These are phyloP conservation scores for Bos javanicus DNA, from an alignment of 2,113 vertebrate genomes.

Conservation along the genomic window DNA sequence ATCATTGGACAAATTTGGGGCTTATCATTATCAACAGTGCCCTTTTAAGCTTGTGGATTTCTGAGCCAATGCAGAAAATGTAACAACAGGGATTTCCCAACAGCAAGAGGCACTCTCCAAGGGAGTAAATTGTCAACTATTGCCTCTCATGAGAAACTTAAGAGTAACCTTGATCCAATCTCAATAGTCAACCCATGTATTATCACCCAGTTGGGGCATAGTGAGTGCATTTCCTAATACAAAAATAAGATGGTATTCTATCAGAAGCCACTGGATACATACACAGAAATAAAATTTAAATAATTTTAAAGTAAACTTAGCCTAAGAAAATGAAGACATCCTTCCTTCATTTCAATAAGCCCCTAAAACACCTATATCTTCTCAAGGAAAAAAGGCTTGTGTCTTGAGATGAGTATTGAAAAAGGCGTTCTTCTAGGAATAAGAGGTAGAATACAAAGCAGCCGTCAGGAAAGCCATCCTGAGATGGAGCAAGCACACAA, in stretches of 20 bases:
- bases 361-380: slow-evolving; percentile 20
- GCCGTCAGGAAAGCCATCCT: neutral
- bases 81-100: slow-evolving; percentile 76
- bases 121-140: slow-evolving; percentile 70
- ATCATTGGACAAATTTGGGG: slow-evolving; percentile 72
- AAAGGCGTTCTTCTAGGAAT: neutral
- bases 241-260: slow-evolving; percentile 76
- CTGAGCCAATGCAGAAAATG: slow-evolving; percentile 71
- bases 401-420: neutral
- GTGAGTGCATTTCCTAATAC: slow-evolving; percentile 74
- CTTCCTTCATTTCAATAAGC: slow-evolving; percentile 37
- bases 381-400: neutral
- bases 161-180: slow-evolving; percentile 76
- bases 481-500: neutral
- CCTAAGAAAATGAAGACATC: slow-evolving; percentile 60
- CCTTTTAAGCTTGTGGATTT: slow-evolving; percentile 74
- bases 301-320: slow-evolving; percentile 67
- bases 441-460: slow-evolving; percentile 29
- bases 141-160: slow-evolving; percentile 69
- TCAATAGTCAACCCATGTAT: slow-evolving; percentile 76
- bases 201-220: slow-evolving; percentile 76
- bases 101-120: slow-evolving; percentile 77
- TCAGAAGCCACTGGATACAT: slow-evolving; percentile 69
- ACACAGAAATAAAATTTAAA: slow-evolving; percentile 71
- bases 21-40: slow-evolving; percentile 76